Evolutionary conservation across 1,140 invertebrate species (phyloP), one percentile per base, ranked within the genome.

Genomic region (Latrodectus geometricus): DNA sequence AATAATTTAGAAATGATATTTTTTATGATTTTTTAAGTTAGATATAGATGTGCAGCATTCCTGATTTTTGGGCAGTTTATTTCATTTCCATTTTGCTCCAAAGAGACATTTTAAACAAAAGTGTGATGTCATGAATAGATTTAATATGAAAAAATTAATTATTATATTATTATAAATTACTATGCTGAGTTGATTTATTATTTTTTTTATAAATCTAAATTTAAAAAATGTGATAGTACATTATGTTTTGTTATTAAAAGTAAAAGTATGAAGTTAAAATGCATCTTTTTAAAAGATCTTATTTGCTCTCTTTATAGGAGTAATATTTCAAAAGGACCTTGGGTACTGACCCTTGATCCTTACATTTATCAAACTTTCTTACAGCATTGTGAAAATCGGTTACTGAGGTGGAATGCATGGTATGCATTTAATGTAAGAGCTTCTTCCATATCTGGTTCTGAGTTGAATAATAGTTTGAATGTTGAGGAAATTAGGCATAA

Each of bases 331-430:
- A 73, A 76, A 23, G 87, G 87, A 12, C 87, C 87, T 14, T 88
- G 87, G 87, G 21, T 8, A n/a, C 91, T 97, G 1, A 95, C 94
- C 3, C 91, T 97, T 21, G 92, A 95, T 68, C 94, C 95, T 4
- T 91, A 94, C 88, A 92, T 96, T 61, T 94, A 95, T 88, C 91
- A 94, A 77, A 92, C 93, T 14, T 96, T 93, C 89, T 92, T 97
- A 90, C 94, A 97, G 90, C 94, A 96, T 91, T 98, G 97, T 91
- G 94, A 95, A 2, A 94, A 95, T 90, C 91, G 95, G 86, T 90
- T 93, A 35, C 90, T 95, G 52, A 92, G 97, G 61, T 96, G 94
- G 93, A 96, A 96, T 90, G 91, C 95, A 1, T 98, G 96, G 96
- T 92, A 95, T 76, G 95, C 95, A 0, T 92, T 94, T 90, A 94